Conservation (phyloP, 37 sponge, comb jelly and placozoan genomes). For the Dysidea cf. avara region DNA sequence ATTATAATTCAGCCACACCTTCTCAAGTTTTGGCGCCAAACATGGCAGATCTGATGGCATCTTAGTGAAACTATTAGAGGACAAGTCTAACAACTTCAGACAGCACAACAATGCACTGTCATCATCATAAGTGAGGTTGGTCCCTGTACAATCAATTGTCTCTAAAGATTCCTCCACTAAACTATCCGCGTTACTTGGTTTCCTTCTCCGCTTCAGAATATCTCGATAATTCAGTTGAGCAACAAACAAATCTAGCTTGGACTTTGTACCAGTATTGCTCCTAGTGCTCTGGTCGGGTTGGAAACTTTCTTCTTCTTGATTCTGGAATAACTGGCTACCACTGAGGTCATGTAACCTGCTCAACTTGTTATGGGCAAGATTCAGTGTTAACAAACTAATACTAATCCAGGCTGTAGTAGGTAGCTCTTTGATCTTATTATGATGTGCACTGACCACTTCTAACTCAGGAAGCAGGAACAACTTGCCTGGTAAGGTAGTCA, state of each 20-base stretch:
- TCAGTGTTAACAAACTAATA: constrained; percentile 43
- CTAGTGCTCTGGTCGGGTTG: no score
- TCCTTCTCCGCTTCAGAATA: no score
- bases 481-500: not conserved
- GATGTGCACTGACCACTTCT: constrained; percentile 39
- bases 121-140: no score
- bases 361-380: constrained; percentile 48
- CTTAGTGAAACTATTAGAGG: constrained; percentile 52
- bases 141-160: no score
- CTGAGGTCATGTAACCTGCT: constrained; percentile 55
- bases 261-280: no score
- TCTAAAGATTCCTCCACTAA: no score
- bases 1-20: constrained; percentile 46
- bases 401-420: constrained; percentile 73
- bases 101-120: not conserved
- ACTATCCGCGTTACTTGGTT: no score
- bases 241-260: no score
- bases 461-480: constrained; percentile 16
- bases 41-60: constrained; percentile 74
- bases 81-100: constrained; percentile 50
- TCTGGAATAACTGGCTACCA: constrained; percentile 14
- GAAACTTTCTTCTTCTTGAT: no score
- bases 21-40: constrained; percentile 64
- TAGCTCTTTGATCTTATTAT: constrained; percentile 43
- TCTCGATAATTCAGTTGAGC: no score